Conservation (phyloP, 2,113 vertebrate species). For the Gracilinanus agilis region DNA sequence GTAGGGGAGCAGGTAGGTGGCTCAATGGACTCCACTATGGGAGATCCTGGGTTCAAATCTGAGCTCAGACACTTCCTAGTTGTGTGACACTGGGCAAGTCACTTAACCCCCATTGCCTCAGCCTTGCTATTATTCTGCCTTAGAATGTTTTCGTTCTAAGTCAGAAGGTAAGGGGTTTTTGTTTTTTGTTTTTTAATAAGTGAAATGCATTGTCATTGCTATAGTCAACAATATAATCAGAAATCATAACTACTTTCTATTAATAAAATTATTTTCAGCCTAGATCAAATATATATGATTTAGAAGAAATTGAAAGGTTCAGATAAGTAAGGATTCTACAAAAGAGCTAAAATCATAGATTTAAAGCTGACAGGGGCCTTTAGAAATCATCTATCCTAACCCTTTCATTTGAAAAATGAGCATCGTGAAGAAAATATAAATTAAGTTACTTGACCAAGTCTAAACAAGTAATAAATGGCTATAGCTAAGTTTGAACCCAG, state of each 20-base stretch:
- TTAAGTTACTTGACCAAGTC: background rate
- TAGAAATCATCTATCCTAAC: background rate
- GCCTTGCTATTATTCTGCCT: too few species aligned
- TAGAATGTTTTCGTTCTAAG: too few species aligned
- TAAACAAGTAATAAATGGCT: background rate
- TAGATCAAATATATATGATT: background rate
- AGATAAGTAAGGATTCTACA: background rate
- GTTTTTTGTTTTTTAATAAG: too few species aligned
- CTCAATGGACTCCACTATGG: too few species aligned
- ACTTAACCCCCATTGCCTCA: too few species aligned
- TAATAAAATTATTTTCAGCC: background rate
- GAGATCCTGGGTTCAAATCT: too few species aligned
- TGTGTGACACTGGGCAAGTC: too few species aligned
- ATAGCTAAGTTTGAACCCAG: background rate
- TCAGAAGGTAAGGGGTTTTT: too few species aligned
- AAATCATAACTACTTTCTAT: background rate
- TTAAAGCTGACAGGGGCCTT: background rate
- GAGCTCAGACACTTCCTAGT: too few species aligned
- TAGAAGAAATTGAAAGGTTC: background rate
- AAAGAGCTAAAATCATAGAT: background rate
- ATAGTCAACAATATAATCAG: background rate
- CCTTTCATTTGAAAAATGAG: background rate
- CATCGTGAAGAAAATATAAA: background rate
- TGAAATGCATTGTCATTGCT: background rate
- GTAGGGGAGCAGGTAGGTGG: too few species aligned